phyloP scores from a whole-genome alignment of 2,797 vertebrate genomes.

The Sebastes matsubarae region DNA sequence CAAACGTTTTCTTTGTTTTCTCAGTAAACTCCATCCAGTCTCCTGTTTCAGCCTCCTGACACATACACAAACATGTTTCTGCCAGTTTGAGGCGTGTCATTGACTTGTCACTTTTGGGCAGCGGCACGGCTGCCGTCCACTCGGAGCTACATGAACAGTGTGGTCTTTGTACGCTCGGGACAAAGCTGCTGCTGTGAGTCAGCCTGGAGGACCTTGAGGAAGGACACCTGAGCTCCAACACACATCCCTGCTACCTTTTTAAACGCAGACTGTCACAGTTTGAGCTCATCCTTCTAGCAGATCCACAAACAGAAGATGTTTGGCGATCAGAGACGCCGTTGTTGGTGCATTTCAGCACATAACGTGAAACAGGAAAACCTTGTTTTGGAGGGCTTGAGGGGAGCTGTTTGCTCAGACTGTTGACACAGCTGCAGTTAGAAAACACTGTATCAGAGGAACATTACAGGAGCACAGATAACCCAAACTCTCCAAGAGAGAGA shows the following conservation, averaged over 20 bases:
- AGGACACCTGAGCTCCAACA: conserved; percentile 67
- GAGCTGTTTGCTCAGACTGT: conserved; percentile 33
- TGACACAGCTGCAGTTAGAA: conserved; percentile 48
- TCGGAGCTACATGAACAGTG: conserved; percentile 61
- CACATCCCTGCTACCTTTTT: conserved; percentile 26
- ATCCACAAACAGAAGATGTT: not conserved
- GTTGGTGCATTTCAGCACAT: not conserved
- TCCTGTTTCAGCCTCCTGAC: not conserved
- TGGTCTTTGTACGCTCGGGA: conserved; percentile 74
- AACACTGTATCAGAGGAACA: not conserved
- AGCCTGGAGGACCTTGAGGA: conserved; percentile 53
- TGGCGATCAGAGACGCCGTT: not conserved
- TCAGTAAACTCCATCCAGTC: not conserved
- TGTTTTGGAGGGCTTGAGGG: not conserved
- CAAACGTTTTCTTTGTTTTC: not conserved
- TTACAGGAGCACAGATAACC: not conserved
- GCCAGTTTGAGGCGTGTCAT: conserved; percentile 34
- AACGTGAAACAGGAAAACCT: not conserved
- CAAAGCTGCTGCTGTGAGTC: conserved; percentile 80
- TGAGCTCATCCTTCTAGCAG: conserved; percentile 6
- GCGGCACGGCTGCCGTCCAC: not conserved
- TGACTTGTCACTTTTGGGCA: conserved; percentile 55
- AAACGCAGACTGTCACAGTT: not conserved
- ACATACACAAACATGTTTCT: not conserved
- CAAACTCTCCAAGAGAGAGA: not conserved